Evolutionary conservation across 64 coral and sea anemone genomes (phyloP).

Genomic region (Catalaphyllia jardinei): DNA sequence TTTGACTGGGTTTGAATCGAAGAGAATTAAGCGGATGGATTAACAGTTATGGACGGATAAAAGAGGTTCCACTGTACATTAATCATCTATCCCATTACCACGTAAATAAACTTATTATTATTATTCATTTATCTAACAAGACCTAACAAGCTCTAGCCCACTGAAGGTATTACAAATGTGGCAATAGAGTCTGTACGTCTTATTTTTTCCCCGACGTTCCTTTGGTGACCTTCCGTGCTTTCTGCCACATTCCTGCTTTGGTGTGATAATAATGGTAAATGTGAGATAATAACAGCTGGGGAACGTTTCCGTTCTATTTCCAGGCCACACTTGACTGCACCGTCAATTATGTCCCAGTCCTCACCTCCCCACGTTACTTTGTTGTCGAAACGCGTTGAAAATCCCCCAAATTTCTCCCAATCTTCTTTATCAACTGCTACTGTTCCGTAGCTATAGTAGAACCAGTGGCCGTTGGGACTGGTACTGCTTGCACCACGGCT

Average conservation of each 20-base stretch:
- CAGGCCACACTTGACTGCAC: constrained; percentile 30
- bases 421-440: constrained; percentile 61
- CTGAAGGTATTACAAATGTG: too few relatives aligned
- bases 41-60: too few relatives aligned
- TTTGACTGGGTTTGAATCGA: too few relatives aligned
- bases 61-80: too few relatives aligned
- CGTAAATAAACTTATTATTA: too few relatives aligned
- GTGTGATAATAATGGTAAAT: constrained; percentile 61
- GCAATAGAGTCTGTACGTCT: too few relatives aligned
- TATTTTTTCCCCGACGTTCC: too few relatives aligned
- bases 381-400: neutral
- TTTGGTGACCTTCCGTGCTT: neutral
- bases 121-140: too few relatives aligned
- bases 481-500: constrained; percentile 25
- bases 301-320: constrained; percentile 48
- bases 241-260: constrained; percentile 60
- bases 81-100: too few relatives aligned
- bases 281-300: too few relatives aligned
- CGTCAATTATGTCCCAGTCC: constrained; percentile 69
- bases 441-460: constrained; percentile 60
- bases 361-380: constrained; percentile 59
- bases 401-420: constrained; percentile 59
- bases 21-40: too few relatives aligned
- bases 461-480: constrained; percentile 22
- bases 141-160: too few relatives aligned